Evolutionary conservation across 2,797 vertebrate genomes (phyloP).

Genomic region (Ficedula albicollis): DNA sequence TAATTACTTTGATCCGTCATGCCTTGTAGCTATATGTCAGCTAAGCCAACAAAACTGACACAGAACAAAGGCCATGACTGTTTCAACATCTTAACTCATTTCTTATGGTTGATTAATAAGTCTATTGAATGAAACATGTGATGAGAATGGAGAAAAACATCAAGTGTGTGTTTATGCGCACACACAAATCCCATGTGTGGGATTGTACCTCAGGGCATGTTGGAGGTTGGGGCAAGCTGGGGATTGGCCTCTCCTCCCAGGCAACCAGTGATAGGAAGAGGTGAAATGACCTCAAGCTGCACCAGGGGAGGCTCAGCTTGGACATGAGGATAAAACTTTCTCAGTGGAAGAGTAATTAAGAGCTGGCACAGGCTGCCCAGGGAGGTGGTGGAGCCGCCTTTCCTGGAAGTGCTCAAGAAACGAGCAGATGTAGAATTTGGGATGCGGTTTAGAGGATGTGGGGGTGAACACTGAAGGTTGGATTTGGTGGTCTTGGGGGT

Average conservation of each 20-base stretch:
- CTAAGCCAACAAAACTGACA: conserved; percentile 85
- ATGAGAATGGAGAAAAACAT: conserved; percentile 44
- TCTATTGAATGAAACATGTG: conserved; percentile 72
- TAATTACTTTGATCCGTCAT: conserved; percentile 96
- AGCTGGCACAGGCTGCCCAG: too few species aligned
- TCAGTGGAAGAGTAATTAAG: too few species aligned
- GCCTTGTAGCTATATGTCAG: conserved; percentile 89
- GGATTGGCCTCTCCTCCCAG: too few species aligned
- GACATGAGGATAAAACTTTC: background rate
- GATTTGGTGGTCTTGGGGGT: background rate
- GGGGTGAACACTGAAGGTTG: background rate
- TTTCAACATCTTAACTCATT: conserved; percentile 85
- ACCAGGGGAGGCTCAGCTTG: background rate
- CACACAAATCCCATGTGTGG: background rate
- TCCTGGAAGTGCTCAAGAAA: background rate
- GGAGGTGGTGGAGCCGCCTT: rapidly evolving
- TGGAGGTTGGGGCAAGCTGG: background rate
- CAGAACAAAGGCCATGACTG: conserved; percentile 84
- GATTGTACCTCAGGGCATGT: background rate
- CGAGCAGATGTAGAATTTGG: rapidly evolving
- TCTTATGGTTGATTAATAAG: conserved; percentile 85
- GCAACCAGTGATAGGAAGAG: rapidly evolving
- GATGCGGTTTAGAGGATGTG: rapidly evolving
- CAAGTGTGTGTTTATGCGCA: background rate
- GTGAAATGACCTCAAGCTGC: background rate